These are phyloP conservation scores for Cerceris ruficornis DNA, from an alignment of 2,888 invertebrate species.

Conservation along the genomic window DNA sequence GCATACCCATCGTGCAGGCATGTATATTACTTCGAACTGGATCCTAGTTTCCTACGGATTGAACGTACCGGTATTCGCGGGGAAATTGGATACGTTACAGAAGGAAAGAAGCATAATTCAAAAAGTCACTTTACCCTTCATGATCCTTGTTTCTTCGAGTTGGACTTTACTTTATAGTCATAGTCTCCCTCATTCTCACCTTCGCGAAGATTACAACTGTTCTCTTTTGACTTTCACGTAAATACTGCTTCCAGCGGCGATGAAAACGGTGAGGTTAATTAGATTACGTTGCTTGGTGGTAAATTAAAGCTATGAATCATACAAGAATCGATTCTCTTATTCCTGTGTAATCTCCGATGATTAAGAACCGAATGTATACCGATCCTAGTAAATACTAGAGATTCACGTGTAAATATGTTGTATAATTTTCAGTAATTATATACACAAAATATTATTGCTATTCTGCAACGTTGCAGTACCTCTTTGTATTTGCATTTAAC, in stretches of 20 bases:
- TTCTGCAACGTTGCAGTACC: no score
- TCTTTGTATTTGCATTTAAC: no score
- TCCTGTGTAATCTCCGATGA: slow-evolving; percentile 49
- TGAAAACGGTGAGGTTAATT: slow-evolving; percentile 39
- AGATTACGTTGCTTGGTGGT: slow-evolving; percentile 18
- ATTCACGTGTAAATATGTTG: slow-evolving; percentile 31
- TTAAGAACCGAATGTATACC: slow-evolving; percentile 55
- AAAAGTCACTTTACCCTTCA: slow-evolving; percentile 5
- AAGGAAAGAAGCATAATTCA: slow-evolving; percentile 52
- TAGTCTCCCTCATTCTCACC: not conserved
- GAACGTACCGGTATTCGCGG: slow-evolving; percentile 42
- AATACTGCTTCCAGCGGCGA: not conserved
- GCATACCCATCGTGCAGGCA: slow-evolving; percentile 44
- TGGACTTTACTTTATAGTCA: slow-evolving; percentile 11
- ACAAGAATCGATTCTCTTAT: slow-evolving; percentile 42
- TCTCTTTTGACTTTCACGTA: not conserved
- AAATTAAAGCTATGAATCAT: slow-evolving; percentile 45
- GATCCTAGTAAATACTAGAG: slow-evolving; percentile 30
- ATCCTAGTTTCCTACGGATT: slow-evolving; percentile 55
- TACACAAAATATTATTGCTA: no score
- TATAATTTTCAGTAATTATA: not conserved
- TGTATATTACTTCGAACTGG: slow-evolving; percentile 48
- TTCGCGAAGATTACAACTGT: not conserved
- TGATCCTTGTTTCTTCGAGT: slow-evolving; percentile 25
- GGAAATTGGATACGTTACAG: slow-evolving; percentile 55